Evolutionary conservation across 2,888 invertebrate genomes (phyloP).

Genomic region (Drosophila vallismaia): DNA sequence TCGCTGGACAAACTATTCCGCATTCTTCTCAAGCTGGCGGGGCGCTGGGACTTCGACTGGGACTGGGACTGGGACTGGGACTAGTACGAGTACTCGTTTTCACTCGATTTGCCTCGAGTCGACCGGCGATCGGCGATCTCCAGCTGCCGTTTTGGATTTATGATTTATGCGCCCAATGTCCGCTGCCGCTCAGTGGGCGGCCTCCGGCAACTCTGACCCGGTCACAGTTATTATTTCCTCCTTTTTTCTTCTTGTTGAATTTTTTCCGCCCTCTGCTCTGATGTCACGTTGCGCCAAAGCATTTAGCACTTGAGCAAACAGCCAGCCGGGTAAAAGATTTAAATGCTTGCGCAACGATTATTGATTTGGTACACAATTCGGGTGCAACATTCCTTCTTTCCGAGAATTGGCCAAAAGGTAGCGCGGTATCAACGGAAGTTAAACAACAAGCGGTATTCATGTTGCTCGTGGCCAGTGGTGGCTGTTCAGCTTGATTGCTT

Average conservation of each 20-base stretch:
- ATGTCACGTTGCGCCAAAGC: conserved; percentile 57
- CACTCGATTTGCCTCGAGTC: conserved; percentile 37
- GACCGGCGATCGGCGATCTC: conserved; percentile 39
- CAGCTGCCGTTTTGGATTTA: conserved; percentile 73
- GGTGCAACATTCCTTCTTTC: conserved; percentile 66
- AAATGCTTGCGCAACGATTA: conserved; percentile 71
- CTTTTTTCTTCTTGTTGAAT: background rate
- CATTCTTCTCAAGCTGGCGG: conserved; percentile 65
- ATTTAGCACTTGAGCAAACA: conserved; percentile 53
- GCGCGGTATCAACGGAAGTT: conserved; percentile 40
- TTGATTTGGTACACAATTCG: conserved; percentile 49
- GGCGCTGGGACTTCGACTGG: conserved; percentile 13
- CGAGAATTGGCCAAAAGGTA: conserved; percentile 52
- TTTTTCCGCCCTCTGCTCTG: conserved; percentile 15
- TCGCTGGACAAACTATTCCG: conserved; percentile 60
- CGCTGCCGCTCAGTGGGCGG: conserved; percentile 64
- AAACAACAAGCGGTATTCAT: conserved; percentile 60
- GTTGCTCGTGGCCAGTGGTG: conserved; percentile 8
- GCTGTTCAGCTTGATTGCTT: background rate
- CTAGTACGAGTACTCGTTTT: conserved; percentile 11
- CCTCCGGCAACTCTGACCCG: conserved; percentile 51
- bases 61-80: conserved; percentile 1
- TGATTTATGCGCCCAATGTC: conserved; percentile 58
- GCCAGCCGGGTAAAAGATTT: conserved; percentile 26
- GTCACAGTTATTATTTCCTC: conserved; percentile 57